phyloP scores from a whole-genome alignment of 1,140 invertebrate genomes.

The Anthonomus grandis region DNA sequence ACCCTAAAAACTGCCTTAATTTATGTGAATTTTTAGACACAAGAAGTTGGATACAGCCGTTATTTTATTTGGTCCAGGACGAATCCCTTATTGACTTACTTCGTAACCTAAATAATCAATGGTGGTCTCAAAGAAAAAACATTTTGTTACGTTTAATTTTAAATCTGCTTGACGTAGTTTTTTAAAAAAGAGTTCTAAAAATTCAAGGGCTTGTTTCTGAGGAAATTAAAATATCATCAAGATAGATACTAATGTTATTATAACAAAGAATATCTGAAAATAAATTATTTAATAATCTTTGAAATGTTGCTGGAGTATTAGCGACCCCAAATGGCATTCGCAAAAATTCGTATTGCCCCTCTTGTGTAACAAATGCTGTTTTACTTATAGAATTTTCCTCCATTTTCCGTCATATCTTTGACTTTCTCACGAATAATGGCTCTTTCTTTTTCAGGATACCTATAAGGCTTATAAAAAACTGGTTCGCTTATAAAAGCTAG shows the following conservation, averaged over 20 bases:
- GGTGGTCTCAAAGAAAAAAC: not conserved
- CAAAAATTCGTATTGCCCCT: no score
- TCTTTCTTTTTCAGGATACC: slow-evolving; percentile 1
- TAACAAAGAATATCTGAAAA: not conserved
- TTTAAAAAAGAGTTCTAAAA: not conserved
- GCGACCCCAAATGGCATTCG: slow-evolving; percentile 23
- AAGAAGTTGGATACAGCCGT: slow-evolving; percentile 37
- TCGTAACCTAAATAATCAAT: slow-evolving; percentile 18
- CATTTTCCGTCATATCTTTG: not conserved
- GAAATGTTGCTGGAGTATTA: slow-evolving; percentile 19
- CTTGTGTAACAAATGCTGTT: no score
- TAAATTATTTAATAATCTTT: slow-evolving; percentile 3
- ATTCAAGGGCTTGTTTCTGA: not conserved
- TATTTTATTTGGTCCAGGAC: slow-evolving; percentile 6
- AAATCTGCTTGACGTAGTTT: no score
- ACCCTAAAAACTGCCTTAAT: slow-evolving; percentile 40
- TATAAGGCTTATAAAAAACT: slow-evolving; percentile 3
- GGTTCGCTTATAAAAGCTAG: no score
- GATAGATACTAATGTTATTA: slow-evolving; percentile 14
- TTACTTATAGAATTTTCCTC: not conserved
- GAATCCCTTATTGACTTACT: not conserved
- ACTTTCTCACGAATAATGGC: not conserved
- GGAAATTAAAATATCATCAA: slow-evolving; percentile 8
- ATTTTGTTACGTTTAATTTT: no score
- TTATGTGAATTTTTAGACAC: slow-evolving; percentile 37